phyloP scores from a whole-genome alignment of 2,888 invertebrate species.

The Tillus elongatus region DNA sequence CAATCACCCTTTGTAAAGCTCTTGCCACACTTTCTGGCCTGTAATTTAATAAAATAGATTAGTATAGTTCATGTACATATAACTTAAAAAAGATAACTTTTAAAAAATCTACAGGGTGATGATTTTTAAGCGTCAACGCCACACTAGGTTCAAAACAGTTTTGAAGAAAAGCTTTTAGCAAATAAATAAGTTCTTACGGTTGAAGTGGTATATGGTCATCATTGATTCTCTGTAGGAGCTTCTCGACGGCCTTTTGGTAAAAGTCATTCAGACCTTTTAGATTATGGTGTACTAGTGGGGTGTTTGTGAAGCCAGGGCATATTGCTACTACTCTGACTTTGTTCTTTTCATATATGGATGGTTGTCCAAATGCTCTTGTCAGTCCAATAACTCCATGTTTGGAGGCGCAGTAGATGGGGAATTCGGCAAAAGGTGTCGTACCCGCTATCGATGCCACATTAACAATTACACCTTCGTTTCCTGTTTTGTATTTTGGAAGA shows the following conservation, averaged over 20 bases:
- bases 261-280: no score
- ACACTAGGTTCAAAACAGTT: no score
- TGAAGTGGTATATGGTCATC: no score
- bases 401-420: constrained; percentile 37
- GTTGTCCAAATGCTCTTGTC: constrained; percentile 26
- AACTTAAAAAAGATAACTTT: no score
- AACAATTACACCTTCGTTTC: constrained; percentile 42
- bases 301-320: constrained; percentile 40
- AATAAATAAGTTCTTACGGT: constrained; percentile 6
- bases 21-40: constrained; percentile 41
- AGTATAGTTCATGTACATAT: no score
- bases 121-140: no score
- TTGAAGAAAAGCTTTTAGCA: no score
- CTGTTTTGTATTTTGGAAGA: constrained; percentile 42
- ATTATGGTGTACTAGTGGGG: no score
- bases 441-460: constrained; percentile 44
- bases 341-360: constrained; percentile 32
- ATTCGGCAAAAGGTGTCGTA: constrained; percentile 27
- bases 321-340: constrained; percentile 37
- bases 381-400: constrained; percentile 37
- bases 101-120: no score
- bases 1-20: constrained; percentile 37
- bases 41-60: no score
- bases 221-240: constrained; percentile 6
- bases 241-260: no score